Percentiles rank a stretch among this genome's conserved stretches.
phyloP scores from a whole-genome alignment of 2,888 invertebrate genomes.

The Heliconius erato region DNA sequence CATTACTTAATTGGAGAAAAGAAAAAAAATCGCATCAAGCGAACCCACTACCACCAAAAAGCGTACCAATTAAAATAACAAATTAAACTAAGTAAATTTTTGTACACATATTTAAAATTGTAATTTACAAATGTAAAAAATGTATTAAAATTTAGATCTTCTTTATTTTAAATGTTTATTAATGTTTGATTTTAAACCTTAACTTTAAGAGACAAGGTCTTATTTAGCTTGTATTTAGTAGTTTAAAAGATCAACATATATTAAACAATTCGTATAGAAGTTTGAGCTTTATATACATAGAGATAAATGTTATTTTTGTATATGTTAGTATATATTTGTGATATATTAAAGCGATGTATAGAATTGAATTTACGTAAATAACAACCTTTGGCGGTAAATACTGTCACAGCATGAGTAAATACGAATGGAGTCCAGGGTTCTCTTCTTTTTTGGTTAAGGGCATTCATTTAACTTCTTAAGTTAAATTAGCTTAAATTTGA shows the following conservation, averaged over 20 bases:
- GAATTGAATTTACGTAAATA: conserved; percentile 15
- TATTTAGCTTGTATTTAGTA: background rate
- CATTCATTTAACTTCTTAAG: background rate
- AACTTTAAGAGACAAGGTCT: background rate
- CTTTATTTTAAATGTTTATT: background rate
- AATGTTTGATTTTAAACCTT: background rate
- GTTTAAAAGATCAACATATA: background rate
- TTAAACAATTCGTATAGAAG: background rate
- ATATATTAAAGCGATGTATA: background rate
- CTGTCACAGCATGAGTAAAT: conserved; percentile 19
- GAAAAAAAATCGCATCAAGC: background rate
- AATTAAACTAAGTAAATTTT: conserved; percentile 22
- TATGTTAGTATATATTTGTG: background rate
- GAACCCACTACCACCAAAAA: conserved; percentile 2
- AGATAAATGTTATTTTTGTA: conserved; percentile 11
- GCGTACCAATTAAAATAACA: conserved; percentile 17
- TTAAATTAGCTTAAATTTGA: background rate
- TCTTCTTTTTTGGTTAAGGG: background rate
- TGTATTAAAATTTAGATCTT: conserved; percentile 12
- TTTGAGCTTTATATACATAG: background rate
- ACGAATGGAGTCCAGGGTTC: conserved; percentile 6
- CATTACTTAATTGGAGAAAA: background rate
- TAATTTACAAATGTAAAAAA: conserved; percentile 28
- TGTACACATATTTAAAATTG: conserved; percentile 25
- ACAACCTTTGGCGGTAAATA: conserved; percentile 11